Conservation (phyloP, 2,888 invertebrate genomes). For the Capitulum mitella region DNA sequence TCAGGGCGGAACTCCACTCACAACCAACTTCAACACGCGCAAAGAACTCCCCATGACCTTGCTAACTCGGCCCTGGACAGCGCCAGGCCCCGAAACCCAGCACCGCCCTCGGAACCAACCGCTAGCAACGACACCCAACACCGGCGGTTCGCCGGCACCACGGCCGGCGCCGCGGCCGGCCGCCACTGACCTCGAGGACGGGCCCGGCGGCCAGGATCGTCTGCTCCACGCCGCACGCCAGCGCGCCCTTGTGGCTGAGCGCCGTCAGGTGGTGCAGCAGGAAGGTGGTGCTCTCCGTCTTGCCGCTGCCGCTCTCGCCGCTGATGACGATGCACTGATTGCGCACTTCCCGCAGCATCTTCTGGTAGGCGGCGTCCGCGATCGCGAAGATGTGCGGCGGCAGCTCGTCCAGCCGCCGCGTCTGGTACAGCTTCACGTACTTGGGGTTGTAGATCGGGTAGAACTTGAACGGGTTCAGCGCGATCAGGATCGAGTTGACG, state of each 20-base stretch:
- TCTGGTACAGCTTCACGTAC: slow-evolving; percentile 91
- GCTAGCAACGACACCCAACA: no score
- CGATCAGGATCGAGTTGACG: slow-evolving; percentile 89
- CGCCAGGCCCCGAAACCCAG: no score
- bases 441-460: slow-evolving; percentile 97
- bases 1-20: no score
- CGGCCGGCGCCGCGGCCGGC: no score
- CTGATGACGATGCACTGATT: slow-evolving; percentile 94
- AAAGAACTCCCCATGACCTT: no score
- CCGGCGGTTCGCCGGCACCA: no score
- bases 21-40: no score
- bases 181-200: slow-evolving; percentile 68
- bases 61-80: no score
- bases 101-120: no score
- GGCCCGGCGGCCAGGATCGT: slow-evolving; percentile 93
- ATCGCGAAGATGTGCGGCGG: slow-evolving; percentile 97
- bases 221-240: slow-evolving; percentile 93
- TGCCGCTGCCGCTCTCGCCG: slow-evolving; percentile 91
- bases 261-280: slow-evolving; percentile 90
- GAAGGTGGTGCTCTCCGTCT: slow-evolving; percentile 94
- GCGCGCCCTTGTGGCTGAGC: slow-evolving; percentile 85
- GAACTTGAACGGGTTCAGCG: slow-evolving; percentile 85
- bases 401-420: slow-evolving; percentile 78
- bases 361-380: slow-evolving; percentile 86
- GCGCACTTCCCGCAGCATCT: slow-evolving; percentile 81